Conservation (phyloP, 2,888 invertebrate species). For the Smittia aterrima region DNA sequence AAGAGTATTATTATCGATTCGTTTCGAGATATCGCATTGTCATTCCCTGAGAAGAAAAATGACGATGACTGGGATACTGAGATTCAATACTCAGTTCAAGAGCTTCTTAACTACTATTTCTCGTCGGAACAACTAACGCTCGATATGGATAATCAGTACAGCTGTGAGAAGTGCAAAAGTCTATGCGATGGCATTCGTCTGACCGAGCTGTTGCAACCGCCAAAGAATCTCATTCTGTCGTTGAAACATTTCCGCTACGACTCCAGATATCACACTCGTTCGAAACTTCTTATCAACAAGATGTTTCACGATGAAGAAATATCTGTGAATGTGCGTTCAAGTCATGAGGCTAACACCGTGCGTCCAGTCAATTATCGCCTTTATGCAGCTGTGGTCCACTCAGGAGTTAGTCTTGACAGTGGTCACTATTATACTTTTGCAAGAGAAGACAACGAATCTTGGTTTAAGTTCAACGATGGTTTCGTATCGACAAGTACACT, state of each 20-base stretch:
- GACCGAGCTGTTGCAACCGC: slow-evolving; percentile 61
- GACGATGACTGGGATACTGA: slow-evolving; percentile 44
- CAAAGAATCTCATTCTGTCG: slow-evolving; percentile 75
- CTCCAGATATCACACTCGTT: slow-evolving; percentile 67
- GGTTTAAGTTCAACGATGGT: slow-evolving; percentile 82
- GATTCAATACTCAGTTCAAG: slow-evolving; percentile 65
- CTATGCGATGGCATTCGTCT: slow-evolving; percentile 65
- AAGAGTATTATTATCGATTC: slow-evolving; percentile 72
- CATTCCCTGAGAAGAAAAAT: slow-evolving; percentile 63
- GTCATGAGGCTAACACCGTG: slow-evolving; percentile 47
- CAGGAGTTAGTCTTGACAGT: slow-evolving; percentile 76
- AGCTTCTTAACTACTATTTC: slow-evolving; percentile 73
- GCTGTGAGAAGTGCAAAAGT: slow-evolving; percentile 71
- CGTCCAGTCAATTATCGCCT: slow-evolving; percentile 62
- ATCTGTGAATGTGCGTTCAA: slow-evolving; percentile 54
- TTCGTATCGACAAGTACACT: slow-evolving; percentile 63
- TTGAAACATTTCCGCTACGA: slow-evolving; percentile 78
- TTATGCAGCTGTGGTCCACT: slow-evolving; percentile 82
- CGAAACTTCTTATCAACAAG: slow-evolving; percentile 63
- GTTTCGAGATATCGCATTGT: slow-evolving; percentile 77
- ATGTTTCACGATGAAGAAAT: slow-evolving; percentile 60
- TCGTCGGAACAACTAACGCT: slow-evolving; percentile 68
- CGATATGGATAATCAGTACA: slow-evolving; percentile 76
- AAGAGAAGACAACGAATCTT: slow-evolving; percentile 62
- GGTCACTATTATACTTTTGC: slow-evolving; percentile 88